Conservation (phyloP, 2,113 vertebrate species). For the Procavia capensis region DNA sequence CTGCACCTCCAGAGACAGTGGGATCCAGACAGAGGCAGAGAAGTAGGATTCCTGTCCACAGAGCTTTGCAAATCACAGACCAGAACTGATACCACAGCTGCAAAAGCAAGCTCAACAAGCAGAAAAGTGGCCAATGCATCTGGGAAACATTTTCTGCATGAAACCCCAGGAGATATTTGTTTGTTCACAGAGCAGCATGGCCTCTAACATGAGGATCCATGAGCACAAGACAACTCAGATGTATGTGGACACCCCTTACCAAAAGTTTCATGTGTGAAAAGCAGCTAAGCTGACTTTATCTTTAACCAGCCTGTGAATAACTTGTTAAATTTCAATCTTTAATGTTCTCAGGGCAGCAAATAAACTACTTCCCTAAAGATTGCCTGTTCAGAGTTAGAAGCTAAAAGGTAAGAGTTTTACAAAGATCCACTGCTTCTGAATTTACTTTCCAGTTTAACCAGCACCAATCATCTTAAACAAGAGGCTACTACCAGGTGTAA, state of each 20-base stretch:
- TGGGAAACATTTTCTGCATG: not conserved
- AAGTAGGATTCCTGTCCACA: not conserved
- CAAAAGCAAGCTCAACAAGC: not conserved
- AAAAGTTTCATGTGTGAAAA: not conserved
- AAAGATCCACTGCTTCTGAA: not conserved
- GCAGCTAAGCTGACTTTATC: not conserved
- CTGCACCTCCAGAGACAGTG: too few species aligned
- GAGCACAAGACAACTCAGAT: not conserved
- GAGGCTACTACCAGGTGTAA: not conserved
- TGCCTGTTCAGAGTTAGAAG: not conserved
- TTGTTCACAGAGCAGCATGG: not conserved
- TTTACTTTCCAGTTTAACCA: not conserved
- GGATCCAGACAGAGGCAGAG: not conserved
- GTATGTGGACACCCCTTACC: not conserved
- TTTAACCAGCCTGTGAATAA: not conserved
- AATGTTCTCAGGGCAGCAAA: not conserved
- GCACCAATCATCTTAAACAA: not conserved
- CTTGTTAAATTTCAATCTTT: not conserved
- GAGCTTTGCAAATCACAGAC: not conserved
- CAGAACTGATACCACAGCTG: not conserved
- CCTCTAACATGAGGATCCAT: not conserved
- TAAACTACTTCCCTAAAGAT: not conserved
- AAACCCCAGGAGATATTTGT: not conserved
- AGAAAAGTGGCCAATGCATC: not conserved
- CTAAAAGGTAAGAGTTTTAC: not conserved